phyloP scores from a whole-genome alignment of 1,140 invertebrate species.

The Alviniconcha marisindica region DNA sequence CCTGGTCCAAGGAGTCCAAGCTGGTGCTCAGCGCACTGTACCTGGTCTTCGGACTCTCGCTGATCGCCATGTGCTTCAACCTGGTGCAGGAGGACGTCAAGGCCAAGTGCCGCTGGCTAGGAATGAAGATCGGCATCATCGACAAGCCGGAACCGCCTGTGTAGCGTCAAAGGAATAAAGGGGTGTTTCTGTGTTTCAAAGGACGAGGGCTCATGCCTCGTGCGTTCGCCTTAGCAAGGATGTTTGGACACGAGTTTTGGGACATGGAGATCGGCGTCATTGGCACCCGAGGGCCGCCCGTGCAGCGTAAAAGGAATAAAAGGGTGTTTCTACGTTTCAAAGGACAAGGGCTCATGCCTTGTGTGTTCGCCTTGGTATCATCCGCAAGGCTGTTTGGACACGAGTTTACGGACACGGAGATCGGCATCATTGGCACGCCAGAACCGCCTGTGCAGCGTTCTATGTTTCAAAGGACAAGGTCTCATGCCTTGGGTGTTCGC shows the following conservation, averaged over 20 bases:
- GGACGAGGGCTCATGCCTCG: too few relatives aligned
- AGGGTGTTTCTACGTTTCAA: neutral
- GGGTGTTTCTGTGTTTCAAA: neutral
- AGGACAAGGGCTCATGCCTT: too few relatives aligned
- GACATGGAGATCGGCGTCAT: neutral
- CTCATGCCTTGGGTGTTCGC: too few relatives aligned
- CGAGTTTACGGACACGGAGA: too few relatives aligned
- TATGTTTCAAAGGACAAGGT: too few relatives aligned
- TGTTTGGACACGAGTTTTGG: neutral
- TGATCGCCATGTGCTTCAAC: conserved; percentile 99
- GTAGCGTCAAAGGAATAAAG: neutral
- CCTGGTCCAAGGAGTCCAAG: conserved; percentile 72
- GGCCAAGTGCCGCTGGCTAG: conserved; percentile 84
- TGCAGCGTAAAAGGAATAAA: conserved; percentile 18
- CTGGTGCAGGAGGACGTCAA: conserved; percentile 95
- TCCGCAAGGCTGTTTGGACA: neutral
- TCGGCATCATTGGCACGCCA: too few relatives aligned
- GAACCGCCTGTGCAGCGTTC: too few relatives aligned
- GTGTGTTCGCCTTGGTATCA: neutral
- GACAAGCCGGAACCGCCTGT: conserved; percentile 56
- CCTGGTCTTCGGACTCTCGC: conserved; percentile 93
- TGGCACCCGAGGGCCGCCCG: conserved; percentile 54
- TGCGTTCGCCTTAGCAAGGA: neutral
- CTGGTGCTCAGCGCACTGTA: conserved; percentile 73
- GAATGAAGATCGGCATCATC: conserved; percentile 68